Evolutionary conservation across 2,113 vertebrate genomes (phyloP), one percentile per base, ranked within the genome.

Genomic region (Nansenia antarctica): DNA sequence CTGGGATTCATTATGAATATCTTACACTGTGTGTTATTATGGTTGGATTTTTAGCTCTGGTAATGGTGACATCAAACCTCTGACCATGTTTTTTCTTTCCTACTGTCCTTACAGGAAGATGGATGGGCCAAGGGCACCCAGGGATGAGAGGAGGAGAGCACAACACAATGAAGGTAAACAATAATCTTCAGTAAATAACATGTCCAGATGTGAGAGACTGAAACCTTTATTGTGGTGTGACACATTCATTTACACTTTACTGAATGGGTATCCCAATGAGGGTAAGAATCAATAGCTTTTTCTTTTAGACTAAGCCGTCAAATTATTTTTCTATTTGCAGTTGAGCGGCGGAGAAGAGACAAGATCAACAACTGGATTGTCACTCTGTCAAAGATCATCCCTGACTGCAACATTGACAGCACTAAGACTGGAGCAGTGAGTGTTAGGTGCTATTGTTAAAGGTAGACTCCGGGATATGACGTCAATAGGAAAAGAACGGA

Each of bases 341-440:
- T 97, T 86, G 95, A 97, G 87, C 89, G 95, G 87, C 88, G 95
- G 83, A 86, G 95, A 86, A 89, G 95, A 86, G 95, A 97, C 88
- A 97, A 97, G 84, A 97, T 97, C 31, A 96, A 97, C 86, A 97
- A 95, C 90, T 96, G 95, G 95, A 97, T 97, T 1, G 95, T 97
- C 61, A 95, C 95, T 0, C 91, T 97, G 58, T 96, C 95, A 0
- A 96, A 96, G 89, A 95, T 96, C 82, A 96, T 97, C 92, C 95
- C 95, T 61, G 95, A 96, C 82, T 97, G 95, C 89, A 95, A 94
- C n/a, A 85, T 93, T 1, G 95, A 97, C 89, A 95, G 90, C 76
- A 92, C 92, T 82, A 94, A 94, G 86, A 95, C 93, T 0, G 94
- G 93, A 84, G 94, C 95, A 60, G 95, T 95, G 75, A 93, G 94